Evolutionary conservation across 2,113 vertebrate species (phyloP).

Genomic region (Miniopterus natalensis): DNA sequence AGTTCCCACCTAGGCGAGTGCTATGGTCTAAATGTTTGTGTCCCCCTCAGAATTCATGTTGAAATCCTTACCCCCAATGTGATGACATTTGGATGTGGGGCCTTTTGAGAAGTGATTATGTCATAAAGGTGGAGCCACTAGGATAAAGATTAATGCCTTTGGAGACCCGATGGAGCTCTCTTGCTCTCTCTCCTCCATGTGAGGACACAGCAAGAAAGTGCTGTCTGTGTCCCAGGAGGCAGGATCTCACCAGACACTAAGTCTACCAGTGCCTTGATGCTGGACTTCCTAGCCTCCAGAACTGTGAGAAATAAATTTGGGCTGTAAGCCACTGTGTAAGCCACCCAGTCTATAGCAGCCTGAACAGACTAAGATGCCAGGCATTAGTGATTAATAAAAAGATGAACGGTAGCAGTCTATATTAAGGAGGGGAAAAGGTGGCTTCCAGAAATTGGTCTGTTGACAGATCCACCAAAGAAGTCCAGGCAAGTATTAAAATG

Average conservation of each 20-base stretch:
- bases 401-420: fast-evolving
- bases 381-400: neutral
- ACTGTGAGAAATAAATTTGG: neutral
- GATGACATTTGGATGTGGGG: neutral
- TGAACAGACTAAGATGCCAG: neutral
- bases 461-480: neutral
- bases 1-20: neutral
- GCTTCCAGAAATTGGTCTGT: neutral
- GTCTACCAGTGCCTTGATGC: neutral
- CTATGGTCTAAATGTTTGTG: neutral
- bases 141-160: neutral
- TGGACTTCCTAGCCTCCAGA: neutral
- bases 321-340: neutral
- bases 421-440: neutral
- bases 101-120: neutral
- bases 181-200: neutral
- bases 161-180: neutral
- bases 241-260: neutral
- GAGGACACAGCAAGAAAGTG: neutral
- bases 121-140: neutral
- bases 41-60: neutral
- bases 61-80: neutral
- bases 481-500: too few relatives aligned
- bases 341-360: neutral
- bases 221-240: neutral